Evolutionary conservation across 2,797 vertebrate genomes (phyloP).

Genomic region (Hydrophis major): DNA sequence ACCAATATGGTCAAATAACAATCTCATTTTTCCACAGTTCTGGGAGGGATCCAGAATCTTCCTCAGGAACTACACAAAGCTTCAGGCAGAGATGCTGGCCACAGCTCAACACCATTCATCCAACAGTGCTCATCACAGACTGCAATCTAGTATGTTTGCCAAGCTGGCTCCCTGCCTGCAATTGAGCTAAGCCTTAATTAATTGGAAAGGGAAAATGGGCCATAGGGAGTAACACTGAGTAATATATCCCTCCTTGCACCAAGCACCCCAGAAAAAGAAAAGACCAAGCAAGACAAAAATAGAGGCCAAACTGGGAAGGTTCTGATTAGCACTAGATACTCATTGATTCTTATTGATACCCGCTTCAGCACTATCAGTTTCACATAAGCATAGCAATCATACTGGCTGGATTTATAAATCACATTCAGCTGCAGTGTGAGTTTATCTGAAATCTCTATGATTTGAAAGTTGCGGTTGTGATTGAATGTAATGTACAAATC

Average conservation of each 20-base stretch:
- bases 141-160: conserved; percentile 15
- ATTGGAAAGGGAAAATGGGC: conserved; percentile 13
- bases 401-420: not conserved
- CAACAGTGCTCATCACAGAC: conserved; percentile 9
- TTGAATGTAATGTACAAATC: not conserved
- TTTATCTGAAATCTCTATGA: not conserved
- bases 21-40: not conserved
- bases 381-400: not conserved
- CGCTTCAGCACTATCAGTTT: not conserved
- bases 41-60: not conserved
- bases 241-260: conserved; percentile 24
- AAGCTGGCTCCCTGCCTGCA: conserved; percentile 21
- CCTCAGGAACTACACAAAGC: not conserved
- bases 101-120: conserved; percentile 22
- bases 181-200: conserved; percentile 42
- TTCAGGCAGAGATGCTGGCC: conserved; percentile 7
- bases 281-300: conserved; percentile 3
- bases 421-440: not conserved
- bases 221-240: not conserved
- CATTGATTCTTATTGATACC: not conserved
- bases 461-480: not conserved
- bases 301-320: conserved; percentile 10
- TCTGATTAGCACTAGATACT: not conserved
- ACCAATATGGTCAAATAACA: not conserved
- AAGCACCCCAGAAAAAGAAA: conserved; percentile 37